Base-by-base conservation (phyloP, 2,113 vertebrate species). In the Oenanthe melanoleuca region DNA sequence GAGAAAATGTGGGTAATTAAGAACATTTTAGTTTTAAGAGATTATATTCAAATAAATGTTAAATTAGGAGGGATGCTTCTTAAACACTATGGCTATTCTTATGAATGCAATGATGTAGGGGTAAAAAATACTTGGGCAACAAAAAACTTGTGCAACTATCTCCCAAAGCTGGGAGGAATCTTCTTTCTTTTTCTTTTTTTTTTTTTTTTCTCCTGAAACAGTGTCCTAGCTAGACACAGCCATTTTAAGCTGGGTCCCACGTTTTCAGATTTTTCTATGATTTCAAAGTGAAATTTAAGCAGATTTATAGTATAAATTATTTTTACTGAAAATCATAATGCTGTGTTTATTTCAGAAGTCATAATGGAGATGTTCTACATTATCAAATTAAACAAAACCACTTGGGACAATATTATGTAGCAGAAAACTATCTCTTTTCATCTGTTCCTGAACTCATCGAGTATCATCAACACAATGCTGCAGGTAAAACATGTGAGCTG, bases 401-500 rank as follows among this genome's bases (percentile, higher is more conserved):
- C 44, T 67, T 40, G 0, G 98, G 97, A 38, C 96, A 98, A 80
- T 99, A 97, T 94, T 99, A 97, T 12, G 84, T 99, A 91, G 98
- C 98, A 33, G 98, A 99, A 67, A 98, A 97, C 88, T 97, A 99
- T 28, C 74, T 97, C 31, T 99, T 99, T 86, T 95, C 31, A 57
- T 98, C 98, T 15, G 91, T 99, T 37, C 98, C 98, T 20, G 98
- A 99, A 4, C 86, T 99, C 69, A 98, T 99, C 4, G 82, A 97
- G 69, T 99, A 99, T 94, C 98, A 99, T 80, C 97, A 98, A 71
- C 98, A 98, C 97, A 99, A 99, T 8, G 98, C 98, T 18, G 99
- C 98, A 73, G 98, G 98, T 99, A 97, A 95, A 55, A 24, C 19
- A n/a, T 21, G 7, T 20, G 42, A 75, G 40, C 18, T 67, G 31